Evolutionary conservation across 2,113 vertebrate species (phyloP).

Genomic region (Plestiodon gilberti): DNA sequence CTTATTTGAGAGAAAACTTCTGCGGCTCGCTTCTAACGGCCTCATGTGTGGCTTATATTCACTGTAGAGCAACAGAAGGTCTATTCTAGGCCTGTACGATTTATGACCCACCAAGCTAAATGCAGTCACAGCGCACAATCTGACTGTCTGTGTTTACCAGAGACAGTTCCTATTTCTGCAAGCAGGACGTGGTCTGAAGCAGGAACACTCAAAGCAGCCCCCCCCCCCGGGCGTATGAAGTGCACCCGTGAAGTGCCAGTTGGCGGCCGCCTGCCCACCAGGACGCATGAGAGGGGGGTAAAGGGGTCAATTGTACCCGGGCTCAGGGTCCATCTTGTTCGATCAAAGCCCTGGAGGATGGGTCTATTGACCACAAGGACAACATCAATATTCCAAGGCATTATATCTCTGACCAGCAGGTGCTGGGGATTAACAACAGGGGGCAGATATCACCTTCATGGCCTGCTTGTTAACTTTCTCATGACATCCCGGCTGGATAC

Average conservation of each 20-base stretch:
- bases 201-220: too few relatives aligned
- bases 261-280: too few relatives aligned
- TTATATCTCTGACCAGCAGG: slow-evolving; percentile 4
- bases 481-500: slow-evolving; percentile 9
- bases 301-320: too few relatives aligned
- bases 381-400: background rate
- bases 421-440: slow-evolving; percentile 7
- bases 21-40: background rate
- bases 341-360: background rate
- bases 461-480: slow-evolving; percentile 12
- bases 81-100: background rate
- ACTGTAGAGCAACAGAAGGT: background rate
- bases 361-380: background rate
- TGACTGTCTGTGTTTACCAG: background rate
- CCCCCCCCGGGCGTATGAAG: background rate
- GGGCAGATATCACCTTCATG: background rate
- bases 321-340: background rate
- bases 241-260: too few relatives aligned
- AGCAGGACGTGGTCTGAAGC: background rate
- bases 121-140: background rate
- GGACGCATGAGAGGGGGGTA: too few relatives aligned
- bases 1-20: slow-evolving; percentile 43
- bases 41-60: background rate
- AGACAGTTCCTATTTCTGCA: background rate
- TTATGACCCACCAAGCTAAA: background rate